Percentiles rank a stretch among this genome's conserved stretches.
phyloP scores from a whole-genome alignment of 2,113 vertebrate genomes.

The Chaetops frenatus region DNA sequence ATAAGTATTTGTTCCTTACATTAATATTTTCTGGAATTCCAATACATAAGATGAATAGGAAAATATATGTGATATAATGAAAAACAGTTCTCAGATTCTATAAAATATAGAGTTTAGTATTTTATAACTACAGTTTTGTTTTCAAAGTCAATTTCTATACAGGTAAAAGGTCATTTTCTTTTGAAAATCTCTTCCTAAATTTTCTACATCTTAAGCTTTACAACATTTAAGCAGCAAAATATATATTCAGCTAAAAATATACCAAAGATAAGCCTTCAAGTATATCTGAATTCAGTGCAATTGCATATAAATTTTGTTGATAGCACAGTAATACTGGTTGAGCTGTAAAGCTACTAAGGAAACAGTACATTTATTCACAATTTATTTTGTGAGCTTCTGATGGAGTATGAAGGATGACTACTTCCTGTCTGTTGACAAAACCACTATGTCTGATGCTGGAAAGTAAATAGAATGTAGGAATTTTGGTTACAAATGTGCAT shows the following conservation, averaged over 20 bases:
- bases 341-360: not conserved
- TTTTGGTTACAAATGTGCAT: not conserved
- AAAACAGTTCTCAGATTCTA: not conserved
- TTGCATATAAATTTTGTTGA: not conserved
- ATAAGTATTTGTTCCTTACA: not conserved
- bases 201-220: not conserved
- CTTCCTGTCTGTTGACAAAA: not conserved
- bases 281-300: not conserved
- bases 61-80: not conserved
- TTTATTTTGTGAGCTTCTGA: not conserved
- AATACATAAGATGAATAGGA: not conserved
- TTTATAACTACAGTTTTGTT: not conserved
- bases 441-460: not conserved
- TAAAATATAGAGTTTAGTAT: not conserved
- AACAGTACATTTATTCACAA: not conserved
- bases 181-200: not conserved
- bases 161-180: not conserved
- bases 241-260: not conserved
- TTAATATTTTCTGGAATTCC: not conserved
- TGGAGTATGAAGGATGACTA: not conserved
- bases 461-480: not conserved
- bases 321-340: not conserved
- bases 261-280: not conserved
- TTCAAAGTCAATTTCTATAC: not conserved
- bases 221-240: not conserved